Conservation (phyloP, 2,888 invertebrate species). For the Diabrotica balteata region DNA sequence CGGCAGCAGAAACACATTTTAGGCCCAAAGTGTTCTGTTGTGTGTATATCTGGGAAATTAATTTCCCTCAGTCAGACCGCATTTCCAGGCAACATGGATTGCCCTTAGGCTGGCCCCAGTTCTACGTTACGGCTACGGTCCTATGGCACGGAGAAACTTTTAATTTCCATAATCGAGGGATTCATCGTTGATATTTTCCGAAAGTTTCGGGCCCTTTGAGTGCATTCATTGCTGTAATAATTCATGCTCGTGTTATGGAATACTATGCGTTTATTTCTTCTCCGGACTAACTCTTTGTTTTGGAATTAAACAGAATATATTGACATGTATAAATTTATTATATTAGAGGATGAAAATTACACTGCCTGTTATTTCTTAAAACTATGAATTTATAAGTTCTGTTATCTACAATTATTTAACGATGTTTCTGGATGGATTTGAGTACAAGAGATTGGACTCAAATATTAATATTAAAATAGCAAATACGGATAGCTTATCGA, state of each 20-base stretch:
- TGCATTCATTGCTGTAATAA: conserved; percentile 21
- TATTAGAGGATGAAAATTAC: too few species aligned
- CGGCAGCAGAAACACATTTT: background rate
- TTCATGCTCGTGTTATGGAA: conserved; percentile 26
- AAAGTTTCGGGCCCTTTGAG: conserved; percentile 24
- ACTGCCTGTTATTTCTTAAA: too few species aligned
- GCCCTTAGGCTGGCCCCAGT: conserved; percentile 17
- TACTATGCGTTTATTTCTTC: too few species aligned
- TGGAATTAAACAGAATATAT: too few species aligned
- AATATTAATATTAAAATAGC: too few species aligned
- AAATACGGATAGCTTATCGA: too few species aligned
- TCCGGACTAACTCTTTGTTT: too few species aligned
- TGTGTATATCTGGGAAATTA: conserved; percentile 24
- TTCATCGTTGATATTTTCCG: conserved; percentile 26
- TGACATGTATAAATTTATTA: too few species aligned
- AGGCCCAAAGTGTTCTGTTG: conserved; percentile 13
- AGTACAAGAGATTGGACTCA: too few species aligned
- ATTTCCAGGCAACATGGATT: conserved; percentile 23
- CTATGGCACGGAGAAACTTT: conserved; percentile 20
- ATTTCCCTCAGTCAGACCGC: conserved; percentile 20
- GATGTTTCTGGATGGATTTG: too few species aligned
- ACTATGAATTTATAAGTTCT: too few species aligned
- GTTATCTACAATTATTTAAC: too few species aligned
- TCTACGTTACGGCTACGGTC: background rate
- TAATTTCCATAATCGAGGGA: conserved; percentile 34